A percentile compares a stretch with the other conserved stretches of the same genome.
Evolutionary conservation across 1,140 invertebrate species (phyloP).

Genomic region (Gerris buenoi): DNA sequence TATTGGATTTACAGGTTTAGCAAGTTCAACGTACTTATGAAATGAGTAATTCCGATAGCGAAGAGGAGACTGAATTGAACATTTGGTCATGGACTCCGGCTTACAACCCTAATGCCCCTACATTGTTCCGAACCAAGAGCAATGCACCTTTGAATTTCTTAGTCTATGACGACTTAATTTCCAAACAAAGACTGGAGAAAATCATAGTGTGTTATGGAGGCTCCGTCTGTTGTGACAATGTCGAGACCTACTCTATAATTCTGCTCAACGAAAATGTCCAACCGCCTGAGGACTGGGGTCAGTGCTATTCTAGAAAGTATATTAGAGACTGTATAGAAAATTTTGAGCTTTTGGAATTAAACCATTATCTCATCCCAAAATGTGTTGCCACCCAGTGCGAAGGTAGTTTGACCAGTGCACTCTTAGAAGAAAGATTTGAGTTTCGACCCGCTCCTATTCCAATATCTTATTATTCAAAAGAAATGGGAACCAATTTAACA

Average conservation of each 20-base stretch:
- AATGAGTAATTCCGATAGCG: no score
- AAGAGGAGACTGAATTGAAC: no score
- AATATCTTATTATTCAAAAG: background rate
- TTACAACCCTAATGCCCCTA: no score
- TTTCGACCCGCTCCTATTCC: background rate
- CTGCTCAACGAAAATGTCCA: background rate
- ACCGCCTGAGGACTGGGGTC: background rate
- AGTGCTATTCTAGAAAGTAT: background rate
- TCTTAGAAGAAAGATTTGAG: background rate
- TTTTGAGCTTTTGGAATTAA: background rate
- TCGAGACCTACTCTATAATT: background rate
- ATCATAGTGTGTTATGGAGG: background rate
- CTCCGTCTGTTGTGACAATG: background rate
- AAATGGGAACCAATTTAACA: background rate
- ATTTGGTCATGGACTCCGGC: no score
- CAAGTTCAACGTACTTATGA: no score
- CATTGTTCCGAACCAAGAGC: no score
- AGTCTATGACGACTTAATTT: background rate
- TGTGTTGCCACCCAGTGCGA: background rate
- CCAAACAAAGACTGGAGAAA: background rate
- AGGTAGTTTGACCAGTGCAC: background rate
- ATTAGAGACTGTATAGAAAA: background rate
- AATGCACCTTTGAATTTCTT: background rate
- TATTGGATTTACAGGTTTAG: no score
- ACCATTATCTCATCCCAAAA: background rate